Evolutionary conservation across 2,113 vertebrate genomes (phyloP).

Genomic region (Heteronetta atricapilla): DNA sequence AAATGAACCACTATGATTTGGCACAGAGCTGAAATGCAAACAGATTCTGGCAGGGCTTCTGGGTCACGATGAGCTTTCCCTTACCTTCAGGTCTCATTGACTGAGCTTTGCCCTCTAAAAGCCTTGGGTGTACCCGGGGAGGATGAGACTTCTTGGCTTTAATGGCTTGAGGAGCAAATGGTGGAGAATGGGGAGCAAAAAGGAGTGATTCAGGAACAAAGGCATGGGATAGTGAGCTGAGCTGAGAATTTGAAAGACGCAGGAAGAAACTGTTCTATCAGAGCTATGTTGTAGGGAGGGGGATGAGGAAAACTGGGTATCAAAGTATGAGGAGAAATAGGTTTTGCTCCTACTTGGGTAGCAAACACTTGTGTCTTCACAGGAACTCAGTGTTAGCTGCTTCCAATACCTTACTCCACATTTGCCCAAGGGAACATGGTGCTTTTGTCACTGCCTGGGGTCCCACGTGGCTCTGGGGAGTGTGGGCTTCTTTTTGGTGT

Average conservation of each 20-base stretch:
- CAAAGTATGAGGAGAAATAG: not conserved
- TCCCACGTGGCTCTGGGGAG: not conserved
- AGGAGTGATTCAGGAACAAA: not conserved
- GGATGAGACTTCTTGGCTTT: not conserved
- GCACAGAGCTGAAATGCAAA: not conserved
- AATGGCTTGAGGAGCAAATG: not conserved
- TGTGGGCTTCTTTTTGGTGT: rapidly evolving
- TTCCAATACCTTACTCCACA: not conserved
- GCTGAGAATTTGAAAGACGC: not conserved
- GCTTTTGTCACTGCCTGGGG: not conserved
- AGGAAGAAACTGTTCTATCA: not conserved
- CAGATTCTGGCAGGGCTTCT: not conserved
- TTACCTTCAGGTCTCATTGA: not conserved
- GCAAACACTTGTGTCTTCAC: not conserved
- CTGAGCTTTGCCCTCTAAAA: not conserved
- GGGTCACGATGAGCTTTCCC: not conserved
- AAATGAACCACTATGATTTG: not conserved
- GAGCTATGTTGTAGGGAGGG: not conserved
- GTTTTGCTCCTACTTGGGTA: not conserved
- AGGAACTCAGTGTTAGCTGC: not conserved
- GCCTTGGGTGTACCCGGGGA: not conserved
- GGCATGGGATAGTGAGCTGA: not conserved
- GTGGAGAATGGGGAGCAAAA: not conserved
- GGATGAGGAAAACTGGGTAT: not conserved
- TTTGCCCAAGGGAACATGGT: not conserved